Evolutionary conservation across 2,888 invertebrate genomes (phyloP), one percentile per base, ranked within the genome.

Genomic region (Parascotia fuliginaria): DNA sequence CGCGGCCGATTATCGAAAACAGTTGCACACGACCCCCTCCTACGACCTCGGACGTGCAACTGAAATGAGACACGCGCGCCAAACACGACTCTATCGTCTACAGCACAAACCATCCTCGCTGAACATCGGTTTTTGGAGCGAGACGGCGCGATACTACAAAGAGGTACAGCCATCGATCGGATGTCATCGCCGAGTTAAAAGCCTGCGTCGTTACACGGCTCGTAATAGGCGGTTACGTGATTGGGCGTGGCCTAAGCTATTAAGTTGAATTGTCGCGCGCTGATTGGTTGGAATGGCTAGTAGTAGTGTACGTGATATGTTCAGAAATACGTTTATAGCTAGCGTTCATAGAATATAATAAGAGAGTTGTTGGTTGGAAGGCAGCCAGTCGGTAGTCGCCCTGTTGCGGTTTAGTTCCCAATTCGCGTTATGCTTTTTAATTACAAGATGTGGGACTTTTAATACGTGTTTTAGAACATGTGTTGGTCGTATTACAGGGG

Each of bases 171-270:
- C 74, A 77, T 79, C 81, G 81, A 81, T 91, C 91, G 90, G 89
- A 77, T 82, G 85, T 85, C 89, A 82, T 87, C 90, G 87, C 75
- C 55, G 75, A 89, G 87, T 90, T 90, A 90, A 92, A 91, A 91
- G 90, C 87, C 90, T 90, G 85, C 89, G 86, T 89, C 89, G 91
- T 91, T 89, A 91, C 88, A 89, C 89, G 87, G 85, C 79, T 87
- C 86, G 90, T 91, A 92, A 92, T 92, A 92, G 92, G 92, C 91
- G 92, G 92, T 88, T 91, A 92, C 92, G 92, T 92, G 92, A 91
- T 84, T 81, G 91, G 92, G 92, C 92, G 92, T 92, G 92, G 92
- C 85, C 72, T 80, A 57, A 78, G 79, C 90, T 90, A 92, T 92
- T 92, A 91, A 91, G 89, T 89, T 88, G 90, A 89, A 90, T 87